Evolutionary conservation across 2,797 vertebrate species (phyloP).

Genomic region (Danio kyathit): DNA sequence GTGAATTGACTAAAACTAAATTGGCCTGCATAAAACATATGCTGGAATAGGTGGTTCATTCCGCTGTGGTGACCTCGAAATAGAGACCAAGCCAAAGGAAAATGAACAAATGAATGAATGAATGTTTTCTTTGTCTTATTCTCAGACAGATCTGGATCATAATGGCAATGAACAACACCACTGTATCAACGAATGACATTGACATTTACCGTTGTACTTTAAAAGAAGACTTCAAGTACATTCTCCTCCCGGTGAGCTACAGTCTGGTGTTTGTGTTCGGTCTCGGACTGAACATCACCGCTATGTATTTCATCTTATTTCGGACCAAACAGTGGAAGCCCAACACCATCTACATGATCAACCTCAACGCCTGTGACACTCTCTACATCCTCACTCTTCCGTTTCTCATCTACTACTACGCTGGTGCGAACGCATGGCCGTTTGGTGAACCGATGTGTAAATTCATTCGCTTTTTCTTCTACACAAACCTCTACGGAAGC

Average conservation of each 20-base stretch:
- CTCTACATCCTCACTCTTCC: conserved; percentile 93
- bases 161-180: conserved; percentile 57
- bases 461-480: conserved; percentile 96
- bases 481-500: conserved; percentile 93
- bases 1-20: no score
- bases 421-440: conserved; percentile 91
- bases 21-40: no score
- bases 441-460: conserved; percentile 90
- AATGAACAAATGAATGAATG: not conserved
- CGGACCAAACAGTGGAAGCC: conserved; percentile 91
- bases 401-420: conserved; percentile 93
- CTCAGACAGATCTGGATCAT: conserved; percentile 60
- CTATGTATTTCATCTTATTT: conserved; percentile 89
- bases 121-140: not conserved
- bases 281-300: conserved; percentile 85
- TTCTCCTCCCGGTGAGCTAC: conserved; percentile 91
- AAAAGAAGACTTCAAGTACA: conserved; percentile 90
- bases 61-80: no score
- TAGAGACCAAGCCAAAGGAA: no score
- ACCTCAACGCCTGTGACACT: conserved; percentile 89
- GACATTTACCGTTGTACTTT: conserved; percentile 82
- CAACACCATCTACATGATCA: conserved; percentile 96
- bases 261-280: conserved; percentile 89
- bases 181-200: conserved; percentile 55
- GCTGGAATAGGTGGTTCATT: no score